phyloP scores from a whole-genome alignment of 2,113 vertebrate genomes.

The Nothoprocta perdicaria region DNA sequence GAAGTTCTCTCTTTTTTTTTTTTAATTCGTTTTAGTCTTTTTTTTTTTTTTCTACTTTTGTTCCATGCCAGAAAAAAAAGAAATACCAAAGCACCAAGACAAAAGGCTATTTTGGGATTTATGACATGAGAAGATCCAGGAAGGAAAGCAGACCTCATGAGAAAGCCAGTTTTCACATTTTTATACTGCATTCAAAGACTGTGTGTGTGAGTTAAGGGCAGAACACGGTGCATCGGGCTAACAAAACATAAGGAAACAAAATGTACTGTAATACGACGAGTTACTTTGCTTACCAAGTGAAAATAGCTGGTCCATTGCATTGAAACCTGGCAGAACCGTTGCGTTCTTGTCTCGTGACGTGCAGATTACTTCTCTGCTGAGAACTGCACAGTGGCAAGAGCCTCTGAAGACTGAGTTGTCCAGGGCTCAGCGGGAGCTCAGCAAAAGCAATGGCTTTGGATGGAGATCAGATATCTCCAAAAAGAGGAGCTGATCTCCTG shows the following conservation, averaged over 20 bases:
- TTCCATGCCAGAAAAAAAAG: neutral
- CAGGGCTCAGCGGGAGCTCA: neutral
- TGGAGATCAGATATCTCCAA: neutral
- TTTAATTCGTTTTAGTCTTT: neutral
- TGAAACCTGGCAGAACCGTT: neutral
- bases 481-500: neutral
- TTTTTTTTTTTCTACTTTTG: neutral
- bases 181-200: neutral
- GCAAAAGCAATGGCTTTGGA: neutral
- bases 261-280: neutral
- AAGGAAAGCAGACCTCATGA: slow-evolving; percentile 52
- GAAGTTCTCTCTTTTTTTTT: neutral
- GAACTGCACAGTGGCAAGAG: neutral
- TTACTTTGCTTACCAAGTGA: neutral
- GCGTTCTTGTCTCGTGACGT: neutral
- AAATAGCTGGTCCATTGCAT: neutral
- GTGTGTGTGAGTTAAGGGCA: accelerated
- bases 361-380: neutral
- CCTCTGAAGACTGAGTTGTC: accelerated
- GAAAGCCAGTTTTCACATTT: slow-evolving; percentile 57
- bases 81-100: slow-evolving; percentile 28
- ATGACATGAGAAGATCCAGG: slow-evolving; percentile 39
- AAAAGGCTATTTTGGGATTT: slow-evolving; percentile 46
- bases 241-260: neutral
- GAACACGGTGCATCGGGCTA: neutral